Conservation (phyloP, 2,797 vertebrate genomes). For the Macropus fuliginosus region DNA sequence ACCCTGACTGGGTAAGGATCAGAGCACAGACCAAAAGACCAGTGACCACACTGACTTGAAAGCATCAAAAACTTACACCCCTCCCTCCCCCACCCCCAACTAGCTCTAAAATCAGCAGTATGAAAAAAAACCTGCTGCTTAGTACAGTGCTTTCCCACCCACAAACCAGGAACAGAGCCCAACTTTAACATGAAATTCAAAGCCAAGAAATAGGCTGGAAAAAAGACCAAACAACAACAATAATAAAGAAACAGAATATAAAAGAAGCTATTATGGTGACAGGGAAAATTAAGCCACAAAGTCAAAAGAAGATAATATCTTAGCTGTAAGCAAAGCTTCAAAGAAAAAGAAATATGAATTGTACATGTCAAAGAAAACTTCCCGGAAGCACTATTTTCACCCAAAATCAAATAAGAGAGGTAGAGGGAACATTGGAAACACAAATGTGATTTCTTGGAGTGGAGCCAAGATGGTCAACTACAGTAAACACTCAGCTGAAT, state of each 20-base stretch:
- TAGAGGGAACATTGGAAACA: neutral
- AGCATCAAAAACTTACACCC: neutral
- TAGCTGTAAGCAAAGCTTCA: neutral
- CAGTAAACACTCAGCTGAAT: neutral
- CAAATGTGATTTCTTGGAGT: neutral
- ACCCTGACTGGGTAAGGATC: rapidly evolving
- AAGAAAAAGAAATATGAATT: neutral
- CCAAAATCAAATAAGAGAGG: neutral
- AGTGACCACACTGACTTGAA: neutral
- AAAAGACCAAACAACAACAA: neutral
- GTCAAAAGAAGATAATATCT: neutral
- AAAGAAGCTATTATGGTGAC: neutral
- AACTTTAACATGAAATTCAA: neutral
- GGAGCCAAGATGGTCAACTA: neutral
- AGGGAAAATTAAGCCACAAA: neutral
- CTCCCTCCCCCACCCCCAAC: too few relatives aligned
- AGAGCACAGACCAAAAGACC: neutral
- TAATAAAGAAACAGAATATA: neutral
- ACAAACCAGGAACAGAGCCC: neutral
- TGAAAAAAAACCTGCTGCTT: neutral
- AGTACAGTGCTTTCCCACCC: neutral
- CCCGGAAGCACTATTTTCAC: too few relatives aligned
- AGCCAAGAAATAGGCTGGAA: neutral
- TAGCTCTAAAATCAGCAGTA: neutral
- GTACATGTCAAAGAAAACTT: neutral